Conservation (phyloP, 2,888 invertebrate genomes). For the Drosophila nr. perissopoda region DNA sequence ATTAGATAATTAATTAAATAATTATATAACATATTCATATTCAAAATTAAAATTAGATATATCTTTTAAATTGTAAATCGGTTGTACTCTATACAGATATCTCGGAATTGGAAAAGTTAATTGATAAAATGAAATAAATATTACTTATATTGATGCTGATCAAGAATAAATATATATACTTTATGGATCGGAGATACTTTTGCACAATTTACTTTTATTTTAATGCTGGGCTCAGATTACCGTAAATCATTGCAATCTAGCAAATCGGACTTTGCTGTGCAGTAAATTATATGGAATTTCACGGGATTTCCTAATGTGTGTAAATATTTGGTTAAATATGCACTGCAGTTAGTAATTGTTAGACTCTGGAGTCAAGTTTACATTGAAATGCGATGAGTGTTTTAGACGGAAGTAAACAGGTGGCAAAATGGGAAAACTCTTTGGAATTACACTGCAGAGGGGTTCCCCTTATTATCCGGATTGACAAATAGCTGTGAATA, state of each 20-base stretch:
- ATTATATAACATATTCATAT: not conserved
- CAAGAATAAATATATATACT: not conserved
- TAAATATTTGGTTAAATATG: constrained; percentile 16
- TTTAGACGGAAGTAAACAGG: constrained; percentile 3
- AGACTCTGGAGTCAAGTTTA: not conserved
- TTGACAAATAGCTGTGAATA: not conserved
- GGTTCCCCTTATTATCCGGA: not conserved
- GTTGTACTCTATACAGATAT: not conserved
- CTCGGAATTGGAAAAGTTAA: not conserved
- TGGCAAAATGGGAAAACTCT: not conserved
- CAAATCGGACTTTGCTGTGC: not conserved
- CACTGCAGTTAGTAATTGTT: constrained; percentile 16
- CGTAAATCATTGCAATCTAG: constrained; percentile 48
- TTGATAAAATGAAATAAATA: not conserved
- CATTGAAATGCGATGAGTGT: not conserved
- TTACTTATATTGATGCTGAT: not conserved
- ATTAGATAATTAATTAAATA: too few species aligned
- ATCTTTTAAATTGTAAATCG: not conserved
- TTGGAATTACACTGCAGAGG: not conserved
- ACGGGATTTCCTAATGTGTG: not conserved
- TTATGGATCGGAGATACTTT: not conserved
- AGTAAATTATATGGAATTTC: constrained; percentile 26
- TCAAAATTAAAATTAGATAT: not conserved
- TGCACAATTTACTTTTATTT: not conserved
- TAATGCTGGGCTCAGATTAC: constrained; percentile 22